Evolutionary conservation across 2,888 invertebrate species (phyloP).

Genomic region (Protophormia terraenovae): DNA sequence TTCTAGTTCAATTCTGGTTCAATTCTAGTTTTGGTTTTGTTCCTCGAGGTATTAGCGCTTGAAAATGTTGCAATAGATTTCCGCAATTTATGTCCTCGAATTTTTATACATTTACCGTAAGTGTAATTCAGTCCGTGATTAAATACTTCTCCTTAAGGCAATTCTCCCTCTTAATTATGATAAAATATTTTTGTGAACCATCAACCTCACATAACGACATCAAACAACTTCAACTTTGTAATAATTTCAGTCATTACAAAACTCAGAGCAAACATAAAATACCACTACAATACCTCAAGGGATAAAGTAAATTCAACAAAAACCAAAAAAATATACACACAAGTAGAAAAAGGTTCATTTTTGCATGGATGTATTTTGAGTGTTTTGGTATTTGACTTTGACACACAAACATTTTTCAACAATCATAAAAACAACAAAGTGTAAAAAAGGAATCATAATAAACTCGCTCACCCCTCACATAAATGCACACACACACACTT

Average conservation of each 20-base stretch:
- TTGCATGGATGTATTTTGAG: neutral
- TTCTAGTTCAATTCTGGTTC: too few species aligned
- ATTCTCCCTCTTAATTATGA: neutral
- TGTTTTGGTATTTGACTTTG: conserved; percentile 44
- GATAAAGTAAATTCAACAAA: conserved; percentile 5
- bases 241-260: neutral
- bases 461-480: neutral
- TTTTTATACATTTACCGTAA: too few species aligned
- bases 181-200: neutral
- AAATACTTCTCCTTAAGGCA: too few species aligned
- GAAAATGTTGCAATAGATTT: too few species aligned
- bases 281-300: conserved; percentile 2
- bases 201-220: neutral
- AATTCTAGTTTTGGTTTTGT: too few species aligned
- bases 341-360: neutral
- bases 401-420: conserved; percentile 5
- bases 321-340: neutral
- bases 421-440: conserved; percentile 1
- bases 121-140: too few species aligned
- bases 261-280: neutral
- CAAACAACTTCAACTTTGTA: neutral
- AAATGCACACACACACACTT: neutral
- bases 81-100: too few species aligned
- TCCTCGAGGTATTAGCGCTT: too few species aligned
- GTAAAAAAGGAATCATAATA: neutral